Evolutionary conservation across 2,888 invertebrate species (phyloP).

Genomic region (Nysson spinosus): DNA sequence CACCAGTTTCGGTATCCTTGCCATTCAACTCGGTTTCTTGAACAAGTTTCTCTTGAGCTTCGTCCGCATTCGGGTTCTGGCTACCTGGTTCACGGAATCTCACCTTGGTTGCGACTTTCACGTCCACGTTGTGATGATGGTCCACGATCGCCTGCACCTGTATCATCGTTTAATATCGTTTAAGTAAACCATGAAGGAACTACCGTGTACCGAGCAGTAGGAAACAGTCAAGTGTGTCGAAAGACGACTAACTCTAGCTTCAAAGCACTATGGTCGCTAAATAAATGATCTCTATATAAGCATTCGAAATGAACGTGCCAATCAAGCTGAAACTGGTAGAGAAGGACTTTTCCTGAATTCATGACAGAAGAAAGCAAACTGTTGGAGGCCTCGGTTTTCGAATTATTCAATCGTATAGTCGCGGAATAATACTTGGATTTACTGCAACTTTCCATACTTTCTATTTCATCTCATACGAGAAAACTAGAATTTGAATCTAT

Average conservation of each 20-base stretch:
- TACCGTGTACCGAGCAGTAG: constrained; percentile 26
- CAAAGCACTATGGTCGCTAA: constrained; percentile 69
- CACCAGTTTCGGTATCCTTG: constrained; percentile 55
- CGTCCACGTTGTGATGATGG: constrained; percentile 88
- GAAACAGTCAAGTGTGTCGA: constrained; percentile 40
- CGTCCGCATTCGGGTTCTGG: constrained; percentile 69
- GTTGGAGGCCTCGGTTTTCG: constrained; percentile 16
- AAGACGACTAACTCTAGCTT: constrained; percentile 65
- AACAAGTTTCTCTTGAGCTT: constrained; percentile 68
- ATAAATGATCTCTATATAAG: constrained; percentile 68
- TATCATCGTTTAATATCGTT: constrained; percentile 4
- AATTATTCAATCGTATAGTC: no score
- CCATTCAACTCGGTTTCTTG: constrained; percentile 58
- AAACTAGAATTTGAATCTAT: no score
- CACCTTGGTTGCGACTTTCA: constrained; percentile 89
- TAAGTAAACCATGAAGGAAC: constrained; percentile 1
- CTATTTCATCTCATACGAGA: no score
- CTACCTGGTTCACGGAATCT: constrained; percentile 88
- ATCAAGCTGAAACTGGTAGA: constrained; percentile 68
- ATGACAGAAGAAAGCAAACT: constrained; percentile 47
- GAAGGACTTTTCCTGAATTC: constrained; percentile 24
- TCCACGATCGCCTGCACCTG: constrained; percentile 97
- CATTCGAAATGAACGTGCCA: constrained; percentile 72
- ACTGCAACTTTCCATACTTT: no score
- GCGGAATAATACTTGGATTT: no score